Conservation (phyloP, 2,113 vertebrate genomes). For the Caracal caracal region DNA sequence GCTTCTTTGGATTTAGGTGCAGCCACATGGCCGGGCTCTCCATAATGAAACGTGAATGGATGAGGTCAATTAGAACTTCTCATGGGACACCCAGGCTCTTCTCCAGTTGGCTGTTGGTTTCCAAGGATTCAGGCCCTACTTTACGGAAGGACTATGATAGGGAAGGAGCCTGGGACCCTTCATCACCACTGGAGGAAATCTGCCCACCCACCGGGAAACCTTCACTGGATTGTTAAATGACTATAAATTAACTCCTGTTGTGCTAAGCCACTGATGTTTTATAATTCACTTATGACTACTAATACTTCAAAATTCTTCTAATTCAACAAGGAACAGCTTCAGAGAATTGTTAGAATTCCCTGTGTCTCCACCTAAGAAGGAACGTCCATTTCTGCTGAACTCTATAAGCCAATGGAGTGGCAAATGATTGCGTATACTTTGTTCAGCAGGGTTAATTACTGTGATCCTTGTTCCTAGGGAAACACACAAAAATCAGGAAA, state of each 20-base stretch:
- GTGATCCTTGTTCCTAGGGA: neutral
- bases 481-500: neutral
- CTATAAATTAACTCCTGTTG: neutral
- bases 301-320: neutral
- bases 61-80: neutral
- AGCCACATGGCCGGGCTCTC: neutral
- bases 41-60: neutral
- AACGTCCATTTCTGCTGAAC: neutral
- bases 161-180: neutral
- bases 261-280: neutral
- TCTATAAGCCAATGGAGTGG: neutral
- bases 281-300: neutral
- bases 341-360: slow-evolving; percentile 10
- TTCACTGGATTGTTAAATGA: neutral
- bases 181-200: neutral
- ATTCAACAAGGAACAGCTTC: neutral
- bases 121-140: neutral
- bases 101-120: neutral
- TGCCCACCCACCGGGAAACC: neutral
- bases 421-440: neutral
- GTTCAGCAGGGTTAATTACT: neutral
- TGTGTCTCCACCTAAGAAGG: neutral
- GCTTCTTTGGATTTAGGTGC: neutral
- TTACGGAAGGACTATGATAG: neutral
- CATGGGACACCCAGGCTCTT: neutral